These are phyloP conservation scores for Leucoma salicis DNA, from an alignment of 2,888 invertebrate species.

Conservation along the genomic window DNA sequence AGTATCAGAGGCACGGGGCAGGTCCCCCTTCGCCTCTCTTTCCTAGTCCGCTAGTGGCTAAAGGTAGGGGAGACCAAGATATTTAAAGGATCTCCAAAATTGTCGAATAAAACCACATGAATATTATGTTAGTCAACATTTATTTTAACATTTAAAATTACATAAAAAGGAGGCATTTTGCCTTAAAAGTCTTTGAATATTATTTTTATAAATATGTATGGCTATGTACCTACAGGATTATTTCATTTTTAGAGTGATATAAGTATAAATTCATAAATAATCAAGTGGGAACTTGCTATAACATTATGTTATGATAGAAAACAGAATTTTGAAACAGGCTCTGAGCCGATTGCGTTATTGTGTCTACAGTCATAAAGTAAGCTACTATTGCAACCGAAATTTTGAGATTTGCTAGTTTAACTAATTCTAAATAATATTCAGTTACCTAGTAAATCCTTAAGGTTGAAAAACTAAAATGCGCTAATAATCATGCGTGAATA, in stretches of 20 bases:
- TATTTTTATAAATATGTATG: constrained; percentile 51
- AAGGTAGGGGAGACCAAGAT: too few species aligned
- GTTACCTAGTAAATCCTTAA: not conserved
- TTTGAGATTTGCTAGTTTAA: not conserved
- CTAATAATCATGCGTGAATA: too few species aligned
- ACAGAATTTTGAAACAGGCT: not conserved
- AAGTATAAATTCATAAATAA: constrained; percentile 22
- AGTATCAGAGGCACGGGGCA: too few species aligned
- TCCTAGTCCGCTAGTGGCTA: too few species aligned
- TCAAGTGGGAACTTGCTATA: constrained; percentile 36
- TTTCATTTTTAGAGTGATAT: constrained; percentile 69
- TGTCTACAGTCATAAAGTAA: not conserved
- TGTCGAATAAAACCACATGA: constrained; percentile 50
- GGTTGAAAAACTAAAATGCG: too few species aligned
- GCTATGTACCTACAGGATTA: constrained; percentile 69
- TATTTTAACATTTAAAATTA: constrained; percentile 81
- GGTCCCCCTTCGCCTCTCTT: too few species aligned
- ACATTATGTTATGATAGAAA: not conserved
- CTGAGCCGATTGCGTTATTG: not conserved
- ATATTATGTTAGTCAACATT: constrained; percentile 78
- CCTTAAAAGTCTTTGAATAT: constrained; percentile 77
- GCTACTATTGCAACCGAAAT: not conserved
- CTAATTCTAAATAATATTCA: not conserved
- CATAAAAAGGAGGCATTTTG: constrained; percentile 79
- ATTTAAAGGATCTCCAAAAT: too few species aligned